Evolutionary conservation across 2,888 invertebrate species (phyloP), one percentile per base, ranked within the genome.

Genomic region (Temnothorax ravouxi): DNA sequence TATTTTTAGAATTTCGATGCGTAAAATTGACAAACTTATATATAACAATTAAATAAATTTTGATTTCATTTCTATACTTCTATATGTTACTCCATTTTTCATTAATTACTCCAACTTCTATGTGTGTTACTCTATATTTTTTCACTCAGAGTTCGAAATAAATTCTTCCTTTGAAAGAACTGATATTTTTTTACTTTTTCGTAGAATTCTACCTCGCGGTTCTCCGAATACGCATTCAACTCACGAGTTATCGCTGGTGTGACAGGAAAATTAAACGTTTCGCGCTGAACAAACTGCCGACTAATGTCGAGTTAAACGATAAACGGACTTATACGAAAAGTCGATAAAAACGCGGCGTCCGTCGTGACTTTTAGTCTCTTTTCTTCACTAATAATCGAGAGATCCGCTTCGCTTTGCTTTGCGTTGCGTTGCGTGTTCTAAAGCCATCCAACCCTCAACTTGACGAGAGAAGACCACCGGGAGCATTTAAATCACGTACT

Each of bases 401-500:
- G 8, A 66, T 66, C 8, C 67, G 18, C 50, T 38, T 66, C 50
- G 25, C 21, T 64, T 21, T 2, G 38, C 29, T 29, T 29, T 29
- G 29, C 41, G 77, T 29, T 29, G 29, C 41, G 77, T 21, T 2
- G 38, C 41, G 77, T 77, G 41, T n/a, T n/a, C 15, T 29, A 50
- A 52, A 41, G 29, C n/a, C 44, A 44, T 41, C 29, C 56, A 11
- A 75, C 13, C 25, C 21, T 69, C 77, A 50, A 64, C 44, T 29
- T 29, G 25, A 18, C 29, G 38, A 8, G 52, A 54, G 18, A 47
- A 47, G 18, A 21, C 21, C 34, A n/a, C 44, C 21, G 52, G n/a
- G 25, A 6, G 56, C 47, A 71, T 79, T 71, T 71, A 71, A 79
- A 71, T 79, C 34, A 71, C 34, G 34, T 21, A 44, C 4, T 29